Evolutionary conservation across 2,888 invertebrate genomes (phyloP), one percentile per base, ranked within the genome.

Genomic region (Hyalella azteca): DNA sequence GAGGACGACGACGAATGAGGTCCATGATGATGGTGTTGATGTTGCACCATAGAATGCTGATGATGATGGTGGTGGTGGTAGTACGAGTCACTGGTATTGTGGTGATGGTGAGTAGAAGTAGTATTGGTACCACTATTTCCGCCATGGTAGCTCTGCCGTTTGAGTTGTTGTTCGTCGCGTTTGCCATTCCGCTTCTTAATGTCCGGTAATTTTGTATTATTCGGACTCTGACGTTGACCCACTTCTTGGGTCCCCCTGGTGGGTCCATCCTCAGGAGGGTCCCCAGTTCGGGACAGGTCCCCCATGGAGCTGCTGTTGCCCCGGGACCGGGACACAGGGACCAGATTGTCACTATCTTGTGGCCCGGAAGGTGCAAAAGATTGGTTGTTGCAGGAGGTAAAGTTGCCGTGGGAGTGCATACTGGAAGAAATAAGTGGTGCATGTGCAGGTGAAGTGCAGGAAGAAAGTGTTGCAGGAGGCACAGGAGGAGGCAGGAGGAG

Each of bases 61-160:
- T 66, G 66, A 66, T 66, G 66, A 39, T 66, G 66, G 39, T 39
- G 40, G 39, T 29, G 22, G n/a, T 73, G 40, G 73, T 39, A 73
- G 7, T 3, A 39, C 39, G 26, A 39, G 13, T 32, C 5, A 36
- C 7, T 36, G 36, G 59, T 59, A 32, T 59, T 22, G 26, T 66
- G 66, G 19, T 66, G 66, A 7, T 36, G 29, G 3, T 32, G 32
- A 39, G 45, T 9, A 11, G 45, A 15, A 15, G 45, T 15, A 45
- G 45, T 11, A 15, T 15, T 66, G 40, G 75, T 75, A n/a, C n/a
- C 36, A n/a, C 45, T 75, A 32, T 39, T 75, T 26, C 45, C 29
- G 41, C 75, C 45, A n/a, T 75, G 75, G 45, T 75, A 75, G n/a
- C 75, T 75, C 22, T 75, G 45, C 15, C 75, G 75, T n/a, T 75